Conservation (phyloP, 2,888 invertebrate genomes). For the Amphipoea lucens region DNA sequence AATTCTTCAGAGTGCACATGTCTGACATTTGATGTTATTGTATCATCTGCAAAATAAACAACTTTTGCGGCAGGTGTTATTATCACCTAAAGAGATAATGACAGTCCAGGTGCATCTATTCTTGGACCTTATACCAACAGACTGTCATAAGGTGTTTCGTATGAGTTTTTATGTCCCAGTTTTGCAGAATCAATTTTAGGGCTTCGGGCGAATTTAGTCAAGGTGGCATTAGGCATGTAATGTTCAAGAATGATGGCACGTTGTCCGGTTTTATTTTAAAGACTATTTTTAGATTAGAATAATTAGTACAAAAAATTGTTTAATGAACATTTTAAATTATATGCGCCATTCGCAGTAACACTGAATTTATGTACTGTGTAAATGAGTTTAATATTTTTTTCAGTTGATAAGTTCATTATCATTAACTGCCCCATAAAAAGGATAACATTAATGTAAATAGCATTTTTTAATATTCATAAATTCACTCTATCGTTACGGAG, state of each 20-base stretch:
- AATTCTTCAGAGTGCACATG: slow-evolving; percentile 39
- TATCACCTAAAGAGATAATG: slow-evolving; percentile 45
- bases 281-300: background rate
- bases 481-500: slow-evolving; percentile 50
- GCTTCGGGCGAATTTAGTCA: slow-evolving; percentile 10
- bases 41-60: slow-evolving; percentile 53
- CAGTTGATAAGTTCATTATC: background rate
- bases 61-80: slow-evolving; percentile 53
- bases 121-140: slow-evolving; percentile 19
- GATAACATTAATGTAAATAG: slow-evolving; percentile 17
- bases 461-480: slow-evolving; percentile 54
- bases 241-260: background rate
- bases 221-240: slow-evolving; percentile 6
- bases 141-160: slow-evolving; percentile 32
- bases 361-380: slow-evolving; percentile 20
- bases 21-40: slow-evolving; percentile 27
- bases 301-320: background rate
- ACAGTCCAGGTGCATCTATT: slow-evolving; percentile 56
- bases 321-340: slow-evolving; percentile 25
- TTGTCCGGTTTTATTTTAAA: background rate
- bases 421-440: slow-evolving; percentile 11
- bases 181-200: slow-evolving; percentile 40
- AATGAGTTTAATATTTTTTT: slow-evolving; percentile 35
- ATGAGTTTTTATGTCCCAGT: slow-evolving; percentile 25
- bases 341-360: slow-evolving; percentile 1